A percentile compares a stretch with the other conserved stretches of the same genome.
phyloP scores from a whole-genome alignment of 2,113 vertebrate genomes.

The Callipepla californica region DNA sequence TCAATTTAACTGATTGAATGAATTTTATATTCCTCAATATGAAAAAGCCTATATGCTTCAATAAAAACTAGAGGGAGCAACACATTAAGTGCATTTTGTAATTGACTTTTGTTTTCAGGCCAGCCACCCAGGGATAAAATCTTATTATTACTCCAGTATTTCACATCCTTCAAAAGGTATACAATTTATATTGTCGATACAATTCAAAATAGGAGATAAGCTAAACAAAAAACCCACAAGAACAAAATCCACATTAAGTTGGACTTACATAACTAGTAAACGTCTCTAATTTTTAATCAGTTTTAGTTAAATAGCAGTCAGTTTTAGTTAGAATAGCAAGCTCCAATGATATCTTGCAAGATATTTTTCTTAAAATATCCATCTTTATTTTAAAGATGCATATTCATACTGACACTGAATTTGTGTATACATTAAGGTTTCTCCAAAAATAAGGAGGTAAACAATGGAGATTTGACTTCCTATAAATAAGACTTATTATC shows the following conservation, averaged over 20 bases:
- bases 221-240: neutral
- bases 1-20: neutral
- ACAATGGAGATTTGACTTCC: neutral
- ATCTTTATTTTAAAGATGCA: neutral
- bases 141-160: constrained; percentile 28
- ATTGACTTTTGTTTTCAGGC: constrained; percentile 26
- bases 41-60: neutral
- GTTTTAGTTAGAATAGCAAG: neutral
- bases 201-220: neutral
- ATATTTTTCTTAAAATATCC: neutral
- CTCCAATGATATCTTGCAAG: neutral
- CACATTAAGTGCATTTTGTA: constrained; percentile 5
- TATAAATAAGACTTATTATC: neutral
- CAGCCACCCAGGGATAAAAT: neutral
- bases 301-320: neutral
- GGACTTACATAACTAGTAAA: neutral
- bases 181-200: neutral
- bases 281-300: neutral
- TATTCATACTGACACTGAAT: neutral
- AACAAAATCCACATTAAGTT: neutral
- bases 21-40: neutral
- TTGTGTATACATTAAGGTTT: neutral
- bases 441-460: neutral
- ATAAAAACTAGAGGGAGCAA: constrained; percentile 24
- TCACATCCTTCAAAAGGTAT: neutral